phyloP scores from a whole-genome alignment of 2,113 vertebrate genomes.

The Crocuta crocuta region DNA sequence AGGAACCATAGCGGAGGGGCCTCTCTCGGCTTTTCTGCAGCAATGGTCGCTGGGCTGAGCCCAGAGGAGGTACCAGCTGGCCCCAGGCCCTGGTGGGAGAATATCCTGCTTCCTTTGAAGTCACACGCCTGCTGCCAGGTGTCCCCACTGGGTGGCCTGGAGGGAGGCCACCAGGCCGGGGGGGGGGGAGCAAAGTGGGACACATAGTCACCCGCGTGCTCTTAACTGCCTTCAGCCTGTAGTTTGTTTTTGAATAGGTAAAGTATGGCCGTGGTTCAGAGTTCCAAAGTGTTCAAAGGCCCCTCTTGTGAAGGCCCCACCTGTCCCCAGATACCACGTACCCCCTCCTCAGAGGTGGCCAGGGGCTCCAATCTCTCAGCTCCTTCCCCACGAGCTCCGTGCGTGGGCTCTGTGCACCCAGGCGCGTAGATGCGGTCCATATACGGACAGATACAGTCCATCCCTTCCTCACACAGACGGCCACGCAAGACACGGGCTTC shows the following conservation, averaged over 20 bases:
- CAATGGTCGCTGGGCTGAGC: not conserved
- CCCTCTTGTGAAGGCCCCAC: not conserved
- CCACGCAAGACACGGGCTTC: not conserved
- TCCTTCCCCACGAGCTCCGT: not conserved
- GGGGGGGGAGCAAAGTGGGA: not conserved
- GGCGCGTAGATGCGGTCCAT: not conserved
- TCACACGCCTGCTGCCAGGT: rapidly evolving
- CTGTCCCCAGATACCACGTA: not conserved
- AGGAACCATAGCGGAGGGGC: not conserved
- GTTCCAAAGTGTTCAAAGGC: not conserved
- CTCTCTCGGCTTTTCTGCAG: not conserved
- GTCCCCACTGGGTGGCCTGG: not conserved
- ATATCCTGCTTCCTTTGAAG: not conserved
- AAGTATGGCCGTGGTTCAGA: not conserved
- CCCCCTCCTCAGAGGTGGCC: not conserved
- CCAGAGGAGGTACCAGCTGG: not conserved
- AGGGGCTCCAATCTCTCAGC: not conserved
- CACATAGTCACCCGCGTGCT: not conserved
- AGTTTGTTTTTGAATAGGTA: not conserved
- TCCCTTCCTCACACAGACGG: not conserved
- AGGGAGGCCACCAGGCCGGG: not conserved
- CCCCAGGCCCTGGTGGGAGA: not conserved
- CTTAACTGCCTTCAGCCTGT: not conserved
- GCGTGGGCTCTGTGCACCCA: not conserved
- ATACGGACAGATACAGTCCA: not conserved